These are phyloP conservation scores for Lissonota sp. DNA, from an alignment of 2,888 invertebrate species.

Conservation along the genomic window DNA sequence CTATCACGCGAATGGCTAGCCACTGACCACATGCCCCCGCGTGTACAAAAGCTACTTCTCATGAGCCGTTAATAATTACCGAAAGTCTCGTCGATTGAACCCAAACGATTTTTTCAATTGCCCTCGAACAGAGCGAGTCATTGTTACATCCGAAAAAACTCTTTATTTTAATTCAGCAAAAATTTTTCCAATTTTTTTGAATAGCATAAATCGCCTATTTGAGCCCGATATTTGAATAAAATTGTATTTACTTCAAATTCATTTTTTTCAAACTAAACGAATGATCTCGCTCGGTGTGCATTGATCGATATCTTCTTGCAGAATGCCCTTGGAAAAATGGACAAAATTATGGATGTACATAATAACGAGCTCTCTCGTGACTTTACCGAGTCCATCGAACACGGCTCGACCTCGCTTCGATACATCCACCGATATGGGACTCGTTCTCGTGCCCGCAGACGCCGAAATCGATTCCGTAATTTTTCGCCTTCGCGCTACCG, in stretches of 20 bases:
- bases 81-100: slow-evolving; percentile 34
- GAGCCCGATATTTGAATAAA: background rate
- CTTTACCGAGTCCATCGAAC: slow-evolving; percentile 82
- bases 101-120: slow-evolving; percentile 47
- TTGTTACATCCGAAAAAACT: background rate
- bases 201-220: no score
- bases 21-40: slow-evolving; percentile 56
- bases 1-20: slow-evolving; percentile 68
- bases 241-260: slow-evolving; percentile 33
- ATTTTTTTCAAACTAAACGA: slow-evolving; percentile 53
- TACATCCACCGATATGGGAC: slow-evolving; percentile 92
- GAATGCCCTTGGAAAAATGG: slow-evolving; percentile 82
- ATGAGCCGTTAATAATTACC: slow-evolving; percentile 57
- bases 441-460: slow-evolving; percentile 93
- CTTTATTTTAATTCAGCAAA: no score
- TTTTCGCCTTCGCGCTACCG: slow-evolving; percentile 94
- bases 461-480: slow-evolving; percentile 93
- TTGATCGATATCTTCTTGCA: slow-evolving; percentile 64
- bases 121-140: slow-evolving; percentile 36
- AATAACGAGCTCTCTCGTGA: slow-evolving; percentile 75
- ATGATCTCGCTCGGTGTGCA: no score
- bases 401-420: slow-evolving; percentile 92
- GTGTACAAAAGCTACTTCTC: slow-evolving; percentile 29
- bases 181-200: no score
- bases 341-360: slow-evolving; percentile 80